Evolutionary conservation across 2,113 vertebrate species (phyloP), one percentile per base, ranked within the genome.

Genomic region (Columba janthina): DNA sequence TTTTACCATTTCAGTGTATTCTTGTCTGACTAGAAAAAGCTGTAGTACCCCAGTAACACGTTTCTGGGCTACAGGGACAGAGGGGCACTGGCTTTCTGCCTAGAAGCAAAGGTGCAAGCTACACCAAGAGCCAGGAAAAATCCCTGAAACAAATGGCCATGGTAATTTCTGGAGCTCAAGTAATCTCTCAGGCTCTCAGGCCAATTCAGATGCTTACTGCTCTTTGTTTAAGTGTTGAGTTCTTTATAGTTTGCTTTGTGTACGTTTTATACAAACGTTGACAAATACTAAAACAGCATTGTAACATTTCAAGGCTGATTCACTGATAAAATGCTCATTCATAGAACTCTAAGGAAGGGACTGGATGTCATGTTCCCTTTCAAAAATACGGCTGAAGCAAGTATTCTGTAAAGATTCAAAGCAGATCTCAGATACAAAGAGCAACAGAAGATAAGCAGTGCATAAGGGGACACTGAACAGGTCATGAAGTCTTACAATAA

Each of bases 321-420:
- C 86, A 85, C 91, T 87, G 92, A 94, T 89, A 93, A 86, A 89
- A 93, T 40, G 71, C 75, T 93, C 89, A 51, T 82, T 95, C 75
- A 88, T 12, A 61, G 64, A 77, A 81, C 89, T 93, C 80, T 62
- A 69, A 64, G 53, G 62, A 74, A 50, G 58, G 53, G 85, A 69
- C 82, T 90, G 78, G 79, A 81, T 93, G 93, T 79, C 89, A 83
- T 62, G 73, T 89, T 94, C 75, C 75, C 77, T 92, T 94, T 95
- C 75, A 94, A 90, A 96, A 90, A 88, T 60, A 85, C 9, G 0
- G 71, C 73, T 91, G 87, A 93, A 95, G 85, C 40, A 80, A 89
- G 84, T 73, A 87, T 91, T 77, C 89, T 73, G 79, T 84, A 75
- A 95, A 94, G 91, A 96, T 80, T 93, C 94, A 89, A 97, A 96